A percentile compares a stretch with the other conserved stretches of the same genome.
Conservation (phyloP, 2,888 invertebrate species). For the Bunonema sp. region DNA sequence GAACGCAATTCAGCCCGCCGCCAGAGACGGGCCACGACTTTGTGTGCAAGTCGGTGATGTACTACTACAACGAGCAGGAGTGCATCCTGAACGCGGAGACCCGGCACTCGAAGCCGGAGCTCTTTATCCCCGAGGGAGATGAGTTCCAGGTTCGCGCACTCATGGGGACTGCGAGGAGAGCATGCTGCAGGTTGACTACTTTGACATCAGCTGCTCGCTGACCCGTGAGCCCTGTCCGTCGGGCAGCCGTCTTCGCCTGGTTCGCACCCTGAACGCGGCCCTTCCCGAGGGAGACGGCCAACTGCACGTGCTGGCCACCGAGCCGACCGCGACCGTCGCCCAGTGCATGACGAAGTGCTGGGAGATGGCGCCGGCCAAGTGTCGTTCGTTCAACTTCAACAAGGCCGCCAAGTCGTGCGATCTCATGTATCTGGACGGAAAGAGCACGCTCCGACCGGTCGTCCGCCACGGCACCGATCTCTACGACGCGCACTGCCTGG, state of each 20-base stretch:
- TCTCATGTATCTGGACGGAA: constrained; percentile 37
- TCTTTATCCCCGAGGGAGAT: constrained; percentile 41
- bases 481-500: constrained; percentile 40
- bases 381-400: constrained; percentile 43
- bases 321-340: constrained; percentile 16
- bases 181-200: constrained; percentile 41
- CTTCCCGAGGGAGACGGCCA: constrained; percentile 38
- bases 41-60: constrained; percentile 44
- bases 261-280: constrained; percentile 38
- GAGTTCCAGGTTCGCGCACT: constrained; percentile 15
- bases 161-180: too few species aligned
- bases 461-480: constrained; percentile 33
- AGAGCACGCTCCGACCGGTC: constrained; percentile 31
- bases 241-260: constrained; percentile 3
- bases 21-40: constrained; percentile 42
- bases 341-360: constrained; percentile 26
- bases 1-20: constrained; percentile 24
- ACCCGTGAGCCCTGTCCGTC: background rate
- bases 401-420: constrained; percentile 30
- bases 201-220: constrained; percentile 41
- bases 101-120: constrained; percentile 34
- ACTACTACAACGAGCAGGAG: constrained; percentile 44
- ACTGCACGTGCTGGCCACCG: constrained; percentile 32
- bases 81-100: constrained; percentile 44
- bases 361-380: constrained; percentile 30